Conservation (phyloP, 2,888 invertebrate genomes). For the Mesorhabditis sp. region DNA sequence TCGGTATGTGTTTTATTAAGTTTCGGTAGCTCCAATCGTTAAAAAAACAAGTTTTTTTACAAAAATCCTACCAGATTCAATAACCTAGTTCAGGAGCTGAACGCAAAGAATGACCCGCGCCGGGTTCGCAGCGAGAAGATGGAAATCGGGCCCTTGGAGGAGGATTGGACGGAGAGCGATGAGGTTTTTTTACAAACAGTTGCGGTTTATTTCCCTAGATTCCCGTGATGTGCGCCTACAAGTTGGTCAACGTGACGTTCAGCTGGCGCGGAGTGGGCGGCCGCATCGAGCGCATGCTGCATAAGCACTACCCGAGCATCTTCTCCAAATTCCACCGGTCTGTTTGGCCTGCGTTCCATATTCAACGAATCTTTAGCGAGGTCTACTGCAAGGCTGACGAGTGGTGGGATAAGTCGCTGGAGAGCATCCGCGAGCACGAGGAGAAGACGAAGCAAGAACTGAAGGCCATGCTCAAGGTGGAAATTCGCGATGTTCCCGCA, state of each 20-base stretch:
- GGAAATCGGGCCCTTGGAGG: constrained; percentile 78
- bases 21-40: neutral
- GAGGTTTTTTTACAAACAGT: neutral
- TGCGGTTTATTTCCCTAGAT: neutral
- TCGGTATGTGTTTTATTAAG: neutral
- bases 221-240: constrained; percentile 87
- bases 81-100: constrained; percentile 75
- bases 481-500: too few relatives aligned
- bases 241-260: constrained; percentile 89
- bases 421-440: constrained; percentile 85
- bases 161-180: constrained; percentile 64
- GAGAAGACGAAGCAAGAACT: constrained; percentile 89
- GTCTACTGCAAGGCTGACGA: constrained; percentile 96
- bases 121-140: constrained; percentile 86
- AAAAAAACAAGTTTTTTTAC: too few relatives aligned
- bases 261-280: constrained; percentile 91
- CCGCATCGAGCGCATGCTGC: constrained; percentile 72
- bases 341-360: neutral
- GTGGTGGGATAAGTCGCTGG: constrained; percentile 95
- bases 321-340: constrained; percentile 2
- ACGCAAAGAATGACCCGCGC: constrained; percentile 77
- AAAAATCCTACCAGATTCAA: neutral
- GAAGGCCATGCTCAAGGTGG: constrained; percentile 62
- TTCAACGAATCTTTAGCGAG: constrained; percentile 64
- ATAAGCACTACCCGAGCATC: constrained; percentile 13